Conservation (phyloP, 2,888 invertebrate genomes). For the Patella depressa region DNA sequence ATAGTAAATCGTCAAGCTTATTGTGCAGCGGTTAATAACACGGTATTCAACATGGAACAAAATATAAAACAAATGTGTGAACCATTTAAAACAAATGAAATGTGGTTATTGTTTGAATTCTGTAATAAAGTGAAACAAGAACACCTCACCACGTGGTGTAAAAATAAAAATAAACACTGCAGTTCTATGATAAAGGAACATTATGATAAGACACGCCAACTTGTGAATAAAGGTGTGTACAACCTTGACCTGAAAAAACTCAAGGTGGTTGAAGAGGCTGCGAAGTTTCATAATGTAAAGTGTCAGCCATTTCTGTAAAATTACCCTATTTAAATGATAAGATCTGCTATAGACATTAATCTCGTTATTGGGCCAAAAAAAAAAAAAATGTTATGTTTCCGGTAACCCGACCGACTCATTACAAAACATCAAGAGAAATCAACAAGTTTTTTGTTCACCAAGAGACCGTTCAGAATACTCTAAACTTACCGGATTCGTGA, state of each 20-base stretch:
- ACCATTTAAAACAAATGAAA: not conserved
- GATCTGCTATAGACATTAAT: too few relatives aligned
- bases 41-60: not conserved
- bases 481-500: too few relatives aligned
- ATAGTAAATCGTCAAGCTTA: not conserved
- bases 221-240: not conserved
- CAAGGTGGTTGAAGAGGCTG: not conserved
- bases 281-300: not conserved
- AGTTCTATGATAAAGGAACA: not conserved
- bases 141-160: not conserved
- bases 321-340: too few relatives aligned
- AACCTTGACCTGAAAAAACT: not conserved
- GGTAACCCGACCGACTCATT: too few relatives aligned
- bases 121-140: not conserved
- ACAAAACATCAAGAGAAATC: too few relatives aligned
- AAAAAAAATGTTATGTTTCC: too few relatives aligned
- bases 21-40: not conserved
- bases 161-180: not conserved
- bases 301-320: not conserved
- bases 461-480: too few relatives aligned
- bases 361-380: too few relatives aligned
- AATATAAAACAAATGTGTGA: not conserved
- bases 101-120: not conserved
- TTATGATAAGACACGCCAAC: not conserved
- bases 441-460: too few relatives aligned